Percentiles rank a stretch among this genome's conserved stretches.
phyloP scores from a whole-genome alignment of 2,888 invertebrate species.

The Agriopis leucophaearia region DNA sequence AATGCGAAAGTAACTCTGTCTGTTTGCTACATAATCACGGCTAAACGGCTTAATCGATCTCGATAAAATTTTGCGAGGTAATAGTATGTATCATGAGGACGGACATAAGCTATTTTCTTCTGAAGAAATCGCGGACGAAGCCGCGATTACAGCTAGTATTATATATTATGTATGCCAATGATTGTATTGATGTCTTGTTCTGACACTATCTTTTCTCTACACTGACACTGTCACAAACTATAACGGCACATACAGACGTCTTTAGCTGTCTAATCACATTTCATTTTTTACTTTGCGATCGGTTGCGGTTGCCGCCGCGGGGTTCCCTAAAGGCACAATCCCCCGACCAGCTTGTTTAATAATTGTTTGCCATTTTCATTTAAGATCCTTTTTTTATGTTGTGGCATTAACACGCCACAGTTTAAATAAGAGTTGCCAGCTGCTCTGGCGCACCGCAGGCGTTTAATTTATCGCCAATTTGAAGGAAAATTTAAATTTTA shows the following conservation, averaged over 20 bases:
- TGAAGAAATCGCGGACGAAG: no score
- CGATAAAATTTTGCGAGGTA: no score
- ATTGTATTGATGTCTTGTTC: neutral
- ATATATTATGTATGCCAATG: no score
- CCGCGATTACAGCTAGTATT: no score
- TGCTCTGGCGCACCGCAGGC: constrained; percentile 66
- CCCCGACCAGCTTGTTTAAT: constrained; percentile 59
- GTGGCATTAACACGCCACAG: constrained; percentile 61
- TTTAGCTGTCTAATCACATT: constrained; percentile 12
- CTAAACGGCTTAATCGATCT: no score
- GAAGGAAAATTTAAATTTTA: constrained; percentile 77
- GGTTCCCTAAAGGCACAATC: constrained; percentile 49
- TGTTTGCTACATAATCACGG: no score
- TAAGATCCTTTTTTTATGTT: constrained; percentile 62
- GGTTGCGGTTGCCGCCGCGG: constrained; percentile 50
- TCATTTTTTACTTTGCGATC: constrained; percentile 16
- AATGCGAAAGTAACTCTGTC: no score
- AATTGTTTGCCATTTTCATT: constrained; percentile 76
- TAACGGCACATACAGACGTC: constrained; percentile 12
- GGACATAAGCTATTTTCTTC: no score
- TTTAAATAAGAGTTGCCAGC: constrained; percentile 16
- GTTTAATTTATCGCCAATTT: constrained; percentile 76
- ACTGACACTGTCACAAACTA: neutral
- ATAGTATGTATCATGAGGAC: no score
- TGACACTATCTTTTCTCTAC: neutral